phyloP scores from a whole-genome alignment of 1,140 invertebrate genomes.

The Cotesia typhae region DNA sequence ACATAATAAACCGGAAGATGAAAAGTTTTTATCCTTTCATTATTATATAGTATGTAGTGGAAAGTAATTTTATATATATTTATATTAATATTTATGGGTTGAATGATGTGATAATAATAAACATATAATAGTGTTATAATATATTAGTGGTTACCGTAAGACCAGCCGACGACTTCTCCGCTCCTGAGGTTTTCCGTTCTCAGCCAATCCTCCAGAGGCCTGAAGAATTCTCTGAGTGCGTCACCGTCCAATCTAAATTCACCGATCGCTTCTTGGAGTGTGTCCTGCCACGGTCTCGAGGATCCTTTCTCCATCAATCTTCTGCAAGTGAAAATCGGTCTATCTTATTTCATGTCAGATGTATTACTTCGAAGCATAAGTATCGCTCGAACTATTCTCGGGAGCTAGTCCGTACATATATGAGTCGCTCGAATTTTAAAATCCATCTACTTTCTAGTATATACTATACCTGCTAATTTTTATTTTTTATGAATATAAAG shows the following conservation, averaged over 20 bases:
- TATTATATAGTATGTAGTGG: too few species aligned
- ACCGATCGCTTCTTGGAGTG: slow-evolving; percentile 81
- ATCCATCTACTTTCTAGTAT: slow-evolving; percentile 21
- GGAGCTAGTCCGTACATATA: too few species aligned
- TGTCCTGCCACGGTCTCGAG: slow-evolving; percentile 86
- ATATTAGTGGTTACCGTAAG: slow-evolving; percentile 70
- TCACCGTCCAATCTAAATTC: slow-evolving; percentile 80
- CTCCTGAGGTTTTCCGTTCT: slow-evolving; percentile 82
- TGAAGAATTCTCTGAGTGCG: slow-evolving; percentile 92
- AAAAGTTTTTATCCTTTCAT: too few species aligned
- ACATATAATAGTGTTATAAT: not conserved
- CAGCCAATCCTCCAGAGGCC: slow-evolving; percentile 89
- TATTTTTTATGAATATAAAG: not conserved
- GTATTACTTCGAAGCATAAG: slow-evolving; percentile 22
- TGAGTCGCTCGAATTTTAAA: not conserved
- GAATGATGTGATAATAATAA: slow-evolving; percentile 18
- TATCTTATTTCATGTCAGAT: slow-evolving; percentile 27
- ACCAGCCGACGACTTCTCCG: slow-evolving; percentile 82
- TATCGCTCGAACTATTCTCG: not conserved
- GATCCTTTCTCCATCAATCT: slow-evolving; percentile 85
- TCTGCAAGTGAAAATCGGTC: slow-evolving; percentile 64
- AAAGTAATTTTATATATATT: too few species aligned
- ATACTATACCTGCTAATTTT: not conserved
- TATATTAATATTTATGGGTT: slow-evolving; percentile 2
- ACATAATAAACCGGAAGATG: too few species aligned